These are phyloP conservation scores for Psammodynastes pulverulentus DNA, from an alignment of 2,113 vertebrate genomes.

Conservation along the genomic window DNA sequence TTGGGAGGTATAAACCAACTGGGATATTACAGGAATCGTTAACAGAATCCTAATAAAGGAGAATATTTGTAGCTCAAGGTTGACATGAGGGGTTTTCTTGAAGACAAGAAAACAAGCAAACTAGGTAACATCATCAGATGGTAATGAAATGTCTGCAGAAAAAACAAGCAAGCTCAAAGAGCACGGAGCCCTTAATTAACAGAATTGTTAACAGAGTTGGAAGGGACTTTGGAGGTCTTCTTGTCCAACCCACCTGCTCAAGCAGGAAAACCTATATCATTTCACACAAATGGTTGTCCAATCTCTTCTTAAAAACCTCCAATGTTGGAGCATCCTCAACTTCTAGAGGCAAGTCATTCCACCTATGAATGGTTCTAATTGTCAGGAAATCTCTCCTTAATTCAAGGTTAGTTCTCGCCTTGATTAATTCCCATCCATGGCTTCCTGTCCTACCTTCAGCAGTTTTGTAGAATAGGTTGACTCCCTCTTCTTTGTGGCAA, in stretches of 20 bases:
- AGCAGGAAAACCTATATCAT: neutral
- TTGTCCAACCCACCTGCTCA: neutral
- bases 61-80: neutral
- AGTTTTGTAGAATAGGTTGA: neutral
- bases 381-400: neutral
- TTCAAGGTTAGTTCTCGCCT: neutral
- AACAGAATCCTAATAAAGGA: neutral
- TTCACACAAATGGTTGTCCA: neutral
- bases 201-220: neutral
- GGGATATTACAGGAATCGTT: neutral
- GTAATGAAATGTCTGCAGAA: neutral
- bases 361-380: neutral
- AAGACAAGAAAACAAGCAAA: neutral
- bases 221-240: neutral
- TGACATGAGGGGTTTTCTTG: neutral
- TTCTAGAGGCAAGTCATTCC: neutral
- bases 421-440: neutral
- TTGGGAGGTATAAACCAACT: neutral
- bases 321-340: neutral
- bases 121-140: neutral
- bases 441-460: neutral
- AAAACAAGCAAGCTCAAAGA: neutral
- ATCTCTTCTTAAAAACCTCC: neutral
- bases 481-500: neutral
- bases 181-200: neutral